phyloP scores from a whole-genome alignment of 2,113 vertebrate species.

The Aegithalos caudatus region DNA sequence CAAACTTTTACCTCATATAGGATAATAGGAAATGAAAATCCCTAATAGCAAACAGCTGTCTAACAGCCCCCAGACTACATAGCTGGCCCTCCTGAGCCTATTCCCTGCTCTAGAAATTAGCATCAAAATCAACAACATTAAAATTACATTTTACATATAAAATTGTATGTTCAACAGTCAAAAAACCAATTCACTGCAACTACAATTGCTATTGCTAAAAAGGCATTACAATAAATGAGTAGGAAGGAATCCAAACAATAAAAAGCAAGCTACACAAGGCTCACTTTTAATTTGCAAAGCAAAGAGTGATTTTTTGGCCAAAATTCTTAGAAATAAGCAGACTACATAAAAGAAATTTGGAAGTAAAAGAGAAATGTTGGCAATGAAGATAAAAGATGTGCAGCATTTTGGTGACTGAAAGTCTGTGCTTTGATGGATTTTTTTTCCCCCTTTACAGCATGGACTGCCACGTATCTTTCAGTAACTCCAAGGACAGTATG shows the following conservation, averaged over 20 bases:
- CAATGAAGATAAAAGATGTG: neutral
- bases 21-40: neutral
- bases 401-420: neutral
- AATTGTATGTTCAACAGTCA: neutral
- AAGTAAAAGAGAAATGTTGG: neutral
- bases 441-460: neutral
- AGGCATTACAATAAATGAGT: neutral
- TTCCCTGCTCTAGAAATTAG: neutral
- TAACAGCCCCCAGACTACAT: neutral
- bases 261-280: neutral
- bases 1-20: neutral
- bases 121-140: neutral
- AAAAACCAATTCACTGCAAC: neutral
- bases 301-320: neutral
- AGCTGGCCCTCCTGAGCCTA: neutral
- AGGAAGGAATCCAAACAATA: neutral
- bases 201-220: neutral
- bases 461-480: neutral
- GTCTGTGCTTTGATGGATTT: neutral
- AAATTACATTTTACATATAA: neutral
- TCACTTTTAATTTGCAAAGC: neutral
- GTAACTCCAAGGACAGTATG: neutral
- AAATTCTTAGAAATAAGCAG: neutral
- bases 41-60: neutral
- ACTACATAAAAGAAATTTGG: neutral